A percentile compares a stretch with the other conserved stretches of the same genome.
phyloP scores from a whole-genome alignment of 2,113 vertebrate species.

The Brachypodius melanocephalos region DNA sequence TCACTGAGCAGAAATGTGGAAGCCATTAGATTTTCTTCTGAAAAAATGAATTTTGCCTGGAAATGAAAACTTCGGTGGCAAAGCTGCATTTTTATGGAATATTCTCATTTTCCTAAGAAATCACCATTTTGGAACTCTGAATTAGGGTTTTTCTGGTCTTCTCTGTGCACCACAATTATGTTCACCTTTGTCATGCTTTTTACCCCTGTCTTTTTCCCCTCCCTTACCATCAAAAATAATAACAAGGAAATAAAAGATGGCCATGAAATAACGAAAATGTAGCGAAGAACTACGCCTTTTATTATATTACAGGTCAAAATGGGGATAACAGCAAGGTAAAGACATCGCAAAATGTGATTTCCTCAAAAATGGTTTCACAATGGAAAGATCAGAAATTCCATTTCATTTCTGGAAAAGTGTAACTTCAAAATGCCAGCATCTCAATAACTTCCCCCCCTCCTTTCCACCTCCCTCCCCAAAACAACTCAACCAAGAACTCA shows the following conservation, averaged over 20 bases:
- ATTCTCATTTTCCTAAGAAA: background rate
- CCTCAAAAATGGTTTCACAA: background rate
- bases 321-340: background rate
- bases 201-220: background rate
- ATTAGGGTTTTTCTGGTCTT: background rate
- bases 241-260: background rate
- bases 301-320: background rate
- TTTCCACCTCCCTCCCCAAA: background rate
- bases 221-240: background rate
- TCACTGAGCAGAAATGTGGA: background rate
- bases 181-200: background rate
- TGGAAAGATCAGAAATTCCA: background rate
- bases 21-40: background rate
- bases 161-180: background rate
- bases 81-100: background rate
- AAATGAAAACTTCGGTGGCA: background rate
- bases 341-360: background rate
- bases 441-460: background rate
- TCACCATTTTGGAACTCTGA: background rate
- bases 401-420: background rate
- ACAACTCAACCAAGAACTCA: background rate
- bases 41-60: background rate
- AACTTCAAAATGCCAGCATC: background rate
- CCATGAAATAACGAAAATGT: background rate
- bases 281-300: background rate